A percentile compares a stretch with the other conserved stretches of the same genome.
These are phyloP conservation scores for Drosophila trichaetosa DNA, from an alignment of 2,888 invertebrate genomes.

Conservation along the genomic window DNA sequence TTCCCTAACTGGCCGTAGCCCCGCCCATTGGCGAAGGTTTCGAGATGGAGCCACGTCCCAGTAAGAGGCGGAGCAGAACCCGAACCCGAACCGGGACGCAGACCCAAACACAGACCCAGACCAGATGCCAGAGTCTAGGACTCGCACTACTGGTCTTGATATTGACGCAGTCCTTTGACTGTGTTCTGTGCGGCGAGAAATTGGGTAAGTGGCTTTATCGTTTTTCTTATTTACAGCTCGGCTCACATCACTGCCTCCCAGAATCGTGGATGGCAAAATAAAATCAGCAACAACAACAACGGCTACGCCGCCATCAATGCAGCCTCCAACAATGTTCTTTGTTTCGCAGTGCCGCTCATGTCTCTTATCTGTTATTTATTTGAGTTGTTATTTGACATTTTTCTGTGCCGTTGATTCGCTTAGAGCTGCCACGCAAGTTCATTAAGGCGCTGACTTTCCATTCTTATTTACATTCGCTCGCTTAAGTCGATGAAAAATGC, in stretches of 20 bases:
- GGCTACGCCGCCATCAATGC: constrained; percentile 11
- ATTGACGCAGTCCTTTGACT: constrained; percentile 64
- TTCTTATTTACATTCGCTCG: constrained; percentile 61
- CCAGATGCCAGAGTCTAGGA: constrained; percentile 23
- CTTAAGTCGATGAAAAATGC: constrained; percentile 70
- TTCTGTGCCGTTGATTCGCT: constrained; percentile 68
- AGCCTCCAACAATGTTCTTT: constrained; percentile 33
- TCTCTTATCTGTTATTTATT: constrained; percentile 72
- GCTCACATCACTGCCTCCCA: constrained; percentile 57
- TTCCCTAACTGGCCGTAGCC: constrained; percentile 33
- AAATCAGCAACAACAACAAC: constrained; percentile 26
- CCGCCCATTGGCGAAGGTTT: constrained; percentile 27
- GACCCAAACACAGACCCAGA: neutral
- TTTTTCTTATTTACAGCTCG: constrained; percentile 64
- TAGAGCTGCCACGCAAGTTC: constrained; percentile 43
- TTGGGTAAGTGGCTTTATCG: constrained; percentile 79
- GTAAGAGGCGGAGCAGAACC: constrained; percentile 11
- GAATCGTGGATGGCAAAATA: constrained; percentile 38
- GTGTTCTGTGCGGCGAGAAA: constrained; percentile 79
- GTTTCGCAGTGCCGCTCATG: constrained; percentile 35
- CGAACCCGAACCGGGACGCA: constrained; percentile 14
- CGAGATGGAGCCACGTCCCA: constrained; percentile 46
- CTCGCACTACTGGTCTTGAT: constrained; percentile 58
- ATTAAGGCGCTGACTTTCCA: constrained; percentile 48
- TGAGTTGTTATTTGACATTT: constrained; percentile 72